Conservation (phyloP, 2,113 vertebrate genomes). For the Engraulis encrasicolus region DNA sequence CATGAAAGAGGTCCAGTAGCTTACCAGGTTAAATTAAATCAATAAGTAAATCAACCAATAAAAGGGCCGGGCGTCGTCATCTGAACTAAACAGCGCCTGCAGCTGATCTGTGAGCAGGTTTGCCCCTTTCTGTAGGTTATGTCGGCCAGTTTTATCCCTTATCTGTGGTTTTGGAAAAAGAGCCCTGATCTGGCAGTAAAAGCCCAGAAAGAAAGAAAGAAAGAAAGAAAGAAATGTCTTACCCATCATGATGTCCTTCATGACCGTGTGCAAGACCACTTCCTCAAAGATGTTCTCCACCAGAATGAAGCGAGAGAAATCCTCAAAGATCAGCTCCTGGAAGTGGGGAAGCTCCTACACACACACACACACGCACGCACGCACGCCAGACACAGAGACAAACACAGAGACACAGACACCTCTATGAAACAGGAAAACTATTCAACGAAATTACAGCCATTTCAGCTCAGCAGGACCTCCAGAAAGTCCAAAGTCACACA, state of each 20-base stretch:
- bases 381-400: neutral
- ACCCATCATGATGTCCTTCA: conserved; percentile 97
- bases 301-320: conserved; percentile 88
- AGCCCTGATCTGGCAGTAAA: neutral
- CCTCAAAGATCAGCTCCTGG: conserved; percentile 94
- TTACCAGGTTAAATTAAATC: too few relatives aligned
- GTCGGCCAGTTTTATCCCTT: too few relatives aligned
- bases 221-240: conserved; percentile 30
- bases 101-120: too few relatives aligned
- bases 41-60: too few relatives aligned
- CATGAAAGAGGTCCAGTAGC: too few relatives aligned
- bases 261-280: conserved; percentile 90
- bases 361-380: neutral
- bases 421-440: neutral
- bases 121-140: too few relatives aligned
- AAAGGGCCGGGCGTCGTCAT: too few relatives aligned
- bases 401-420: neutral
- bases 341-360: conserved; percentile 86
- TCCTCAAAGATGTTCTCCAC: conserved; percentile 95
- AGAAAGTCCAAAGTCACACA: too few relatives aligned
- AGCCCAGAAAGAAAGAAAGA: neutral
- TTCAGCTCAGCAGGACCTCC: conserved; percentile 36
- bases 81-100: too few relatives aligned
- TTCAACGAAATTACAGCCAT: neutral
- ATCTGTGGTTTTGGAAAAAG: too few relatives aligned